Percentiles rank a stretch among this genome's conserved stretches.
Conservation (phyloP, 2,113 vertebrate species). For the Puntigrus tetrazona region DNA sequence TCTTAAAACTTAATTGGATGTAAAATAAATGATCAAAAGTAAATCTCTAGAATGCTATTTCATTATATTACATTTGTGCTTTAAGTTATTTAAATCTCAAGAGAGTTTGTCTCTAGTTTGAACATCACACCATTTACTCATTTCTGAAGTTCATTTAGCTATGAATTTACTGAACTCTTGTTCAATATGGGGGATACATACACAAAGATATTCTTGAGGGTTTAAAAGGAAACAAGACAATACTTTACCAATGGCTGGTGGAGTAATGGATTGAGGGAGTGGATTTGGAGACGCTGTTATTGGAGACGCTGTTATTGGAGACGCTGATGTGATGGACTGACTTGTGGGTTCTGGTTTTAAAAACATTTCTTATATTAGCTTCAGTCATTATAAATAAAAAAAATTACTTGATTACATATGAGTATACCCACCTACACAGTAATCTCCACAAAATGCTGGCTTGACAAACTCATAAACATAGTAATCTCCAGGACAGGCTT, state of each 20-base stretch:
- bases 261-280: not conserved
- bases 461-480: constrained; percentile 27
- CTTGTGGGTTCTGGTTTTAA: not conserved
- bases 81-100: not conserved
- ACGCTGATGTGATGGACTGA: not conserved
- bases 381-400: not conserved
- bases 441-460: rapidly evolving
- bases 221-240: not conserved
- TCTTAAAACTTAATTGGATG: no score
- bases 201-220: no score
- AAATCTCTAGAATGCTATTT: not conserved
- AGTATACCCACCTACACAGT: not conserved
- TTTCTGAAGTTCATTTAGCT: no score
- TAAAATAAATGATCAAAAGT: no score
- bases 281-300: no score
- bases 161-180: no score
- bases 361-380: not conserved
- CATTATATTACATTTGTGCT: not conserved
- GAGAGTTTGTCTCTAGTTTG: no score
- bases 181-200: not conserved
- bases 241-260: constrained; percentile 12
- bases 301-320: not conserved
- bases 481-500: constrained; percentile 28
- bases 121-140: no score
- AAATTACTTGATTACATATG: not conserved